Base-by-base conservation (phyloP, 2,888 invertebrate genomes). In the Zygaena filipendulae region DNA sequence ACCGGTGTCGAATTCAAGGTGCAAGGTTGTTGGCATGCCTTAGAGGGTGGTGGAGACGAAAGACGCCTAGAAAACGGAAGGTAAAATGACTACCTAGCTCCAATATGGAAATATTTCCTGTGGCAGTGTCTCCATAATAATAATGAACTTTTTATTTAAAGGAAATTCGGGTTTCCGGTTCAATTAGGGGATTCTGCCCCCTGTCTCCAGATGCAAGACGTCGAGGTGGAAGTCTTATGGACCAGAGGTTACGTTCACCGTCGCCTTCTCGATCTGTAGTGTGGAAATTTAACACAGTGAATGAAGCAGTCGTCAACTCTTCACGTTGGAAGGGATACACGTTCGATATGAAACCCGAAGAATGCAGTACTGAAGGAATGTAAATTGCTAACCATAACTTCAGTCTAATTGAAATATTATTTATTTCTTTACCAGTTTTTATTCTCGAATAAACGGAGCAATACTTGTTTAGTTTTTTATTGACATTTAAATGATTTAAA, bases 281-380 rank as follows among this genome's bases (percentile, higher is more conserved):
- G 11, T 74, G 75, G 72, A 77, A 75, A 49, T 75, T 69, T 39
- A 75, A 75, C 32, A 75, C 77, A 6, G 57, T 77, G 25, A 74
- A 69, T 32, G 74, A 74, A 45, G 49, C 59, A 3, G 38, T 70
- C n/a, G 61, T 74, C 19, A 59, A 64, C 35, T 64, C 72, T 5
- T 52, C 60, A 2, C 55, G 46, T 21, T 74, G 68, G 68, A 72
- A 71, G 37, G 63, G 67, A 10, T 70, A 68, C 29, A 49, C 54
- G 1, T 68, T 62, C 32, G 63, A 62, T 4, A 34, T 39, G 2
- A 52, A 52, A 29, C 42, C 47, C 11, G 46, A 52, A 2, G 48
- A 48, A 34, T 47, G 46, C 30, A 46, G 43, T 11, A 42, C n/a
- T n/a, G n/a, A 4, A 4, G 5, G 18, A 8, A 18, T 6, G 18